Evolutionary conservation across 2,797 vertebrate genomes (phyloP), one percentile per base, ranked within the genome.

Genomic region (Tolypeutes matacus): DNA sequence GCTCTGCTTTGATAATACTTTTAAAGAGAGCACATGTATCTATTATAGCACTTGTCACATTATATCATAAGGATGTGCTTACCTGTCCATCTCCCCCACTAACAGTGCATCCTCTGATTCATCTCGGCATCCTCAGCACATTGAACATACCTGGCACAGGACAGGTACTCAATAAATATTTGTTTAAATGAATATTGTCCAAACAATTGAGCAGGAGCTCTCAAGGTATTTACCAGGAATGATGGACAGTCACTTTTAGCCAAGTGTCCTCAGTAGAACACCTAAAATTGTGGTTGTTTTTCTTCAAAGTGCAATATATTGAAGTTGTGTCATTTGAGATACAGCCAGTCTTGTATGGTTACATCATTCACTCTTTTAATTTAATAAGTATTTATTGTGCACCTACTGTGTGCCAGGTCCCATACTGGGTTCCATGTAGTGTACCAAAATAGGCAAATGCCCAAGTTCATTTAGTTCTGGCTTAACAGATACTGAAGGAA

Each of bases 81-180:
- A 83, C 56, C 46, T 81, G 75, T 93, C 72, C 31, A 36, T n/a
- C 15, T 67, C 49, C 49, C 27, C 81, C 23, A 42, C 51, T 49
- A 70, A 65, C 70, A 70, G 51, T 8, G 27, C 53, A 42, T 72
- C 81, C 56, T 91, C 85, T 77, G 36, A 67, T 27, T 78, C 46
- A 60, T 46, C 70, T 77, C 70, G 84, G 77, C 15, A 64, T 65
- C 75, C 72, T 72, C 67, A 56, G 64, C 80, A 76, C n/a, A 4
- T 34, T 84, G 42, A 8, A 42, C 42, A 46, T 39, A 92, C 84
- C 58, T 94, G 62, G 60, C 39, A 80, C 31, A 78, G 65, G 67
- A 93, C 5, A 93, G 39, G 81, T 64, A 89, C 36, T 92, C 89
- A 64, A 70, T 86, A 95, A 73, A 65, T 78, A 89, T 62, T 92